Conservation (phyloP, 1,140 invertebrate genomes). For the Andricus grossulariae region DNA sequence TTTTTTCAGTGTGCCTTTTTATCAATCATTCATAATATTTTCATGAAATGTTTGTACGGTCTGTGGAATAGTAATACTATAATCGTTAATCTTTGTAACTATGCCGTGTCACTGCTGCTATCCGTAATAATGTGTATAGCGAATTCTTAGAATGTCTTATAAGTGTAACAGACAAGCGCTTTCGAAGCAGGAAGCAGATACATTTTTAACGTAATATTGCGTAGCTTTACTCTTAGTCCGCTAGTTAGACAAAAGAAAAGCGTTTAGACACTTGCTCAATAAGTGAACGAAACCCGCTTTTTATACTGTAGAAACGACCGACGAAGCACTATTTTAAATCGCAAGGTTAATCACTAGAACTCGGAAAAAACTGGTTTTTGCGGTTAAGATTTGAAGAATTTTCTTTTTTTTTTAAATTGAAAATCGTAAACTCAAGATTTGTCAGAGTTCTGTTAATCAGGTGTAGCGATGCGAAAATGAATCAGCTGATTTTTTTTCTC, state of each 20-base stretch:
- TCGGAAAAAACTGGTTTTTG: slow-evolving; percentile 1
- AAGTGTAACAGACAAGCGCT: slow-evolving; percentile 12
- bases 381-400: not conserved
- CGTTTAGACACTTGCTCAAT: slow-evolving; percentile 67
- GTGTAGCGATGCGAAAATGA: not conserved
- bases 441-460: not conserved
- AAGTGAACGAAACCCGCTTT: slow-evolving; percentile 53
- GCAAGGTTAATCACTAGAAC: slow-evolving; percentile 21
- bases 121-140: slow-evolving; percentile 22
- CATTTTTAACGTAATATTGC: slow-evolving; percentile 55
- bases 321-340: slow-evolving; percentile 14
- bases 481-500: not conserved
- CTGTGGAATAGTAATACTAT: slow-evolving; percentile 24
- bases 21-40: slow-evolving; percentile 5
- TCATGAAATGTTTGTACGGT: slow-evolving; percentile 19
- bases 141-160: not conserved
- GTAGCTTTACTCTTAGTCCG: slow-evolving; percentile 62
- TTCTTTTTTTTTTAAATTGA: not conserved
- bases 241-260: slow-evolving; percentile 60
- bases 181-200: slow-evolving; percentile 26
- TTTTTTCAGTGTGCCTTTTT: slow-evolving; percentile 28
- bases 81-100: slow-evolving; percentile 30
- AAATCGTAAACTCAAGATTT: not conserved
- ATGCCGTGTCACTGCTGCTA: slow-evolving; percentile 28
- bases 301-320: slow-evolving; percentile 17